These are phyloP conservation scores for Lepisosteus osseus DNA, from an alignment of 2,113 vertebrate genomes.

Conservation along the genomic window DNA sequence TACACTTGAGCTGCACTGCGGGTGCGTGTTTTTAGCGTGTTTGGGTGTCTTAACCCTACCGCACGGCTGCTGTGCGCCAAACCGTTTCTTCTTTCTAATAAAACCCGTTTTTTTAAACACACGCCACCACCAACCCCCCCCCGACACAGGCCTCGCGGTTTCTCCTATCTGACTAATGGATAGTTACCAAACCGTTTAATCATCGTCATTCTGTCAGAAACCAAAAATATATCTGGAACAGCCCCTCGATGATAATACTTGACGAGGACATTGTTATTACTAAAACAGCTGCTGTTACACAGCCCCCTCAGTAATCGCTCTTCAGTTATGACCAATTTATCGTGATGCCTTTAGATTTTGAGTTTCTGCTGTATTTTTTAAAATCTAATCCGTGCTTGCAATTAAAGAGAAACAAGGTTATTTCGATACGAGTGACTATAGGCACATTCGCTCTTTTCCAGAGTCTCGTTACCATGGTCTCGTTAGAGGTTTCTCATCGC, in stretches of 20 bases:
- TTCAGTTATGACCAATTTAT: background rate
- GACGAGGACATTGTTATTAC: background rate
- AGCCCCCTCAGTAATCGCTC: background rate
- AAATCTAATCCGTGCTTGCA: background rate
- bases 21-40: no score
- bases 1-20: no score
- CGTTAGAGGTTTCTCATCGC: no score
- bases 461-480: no score
- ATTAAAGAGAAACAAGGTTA: no score
- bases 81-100: constrained; percentile 3
- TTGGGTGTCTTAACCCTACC: no score
- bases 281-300: background rate
- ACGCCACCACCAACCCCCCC: no score
- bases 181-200: constrained; percentile 4
- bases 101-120: background rate
- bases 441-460: no score
- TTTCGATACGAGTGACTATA: no score
- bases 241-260: background rate
- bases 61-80: no score
- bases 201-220: background rate
- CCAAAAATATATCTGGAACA: background rate
- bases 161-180: background rate
- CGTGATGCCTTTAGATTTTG: background rate
- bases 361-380: background rate
- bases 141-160: no score